Conservation (phyloP, 2,113 vertebrate species). For the Istiophorus platypterus region DNA sequence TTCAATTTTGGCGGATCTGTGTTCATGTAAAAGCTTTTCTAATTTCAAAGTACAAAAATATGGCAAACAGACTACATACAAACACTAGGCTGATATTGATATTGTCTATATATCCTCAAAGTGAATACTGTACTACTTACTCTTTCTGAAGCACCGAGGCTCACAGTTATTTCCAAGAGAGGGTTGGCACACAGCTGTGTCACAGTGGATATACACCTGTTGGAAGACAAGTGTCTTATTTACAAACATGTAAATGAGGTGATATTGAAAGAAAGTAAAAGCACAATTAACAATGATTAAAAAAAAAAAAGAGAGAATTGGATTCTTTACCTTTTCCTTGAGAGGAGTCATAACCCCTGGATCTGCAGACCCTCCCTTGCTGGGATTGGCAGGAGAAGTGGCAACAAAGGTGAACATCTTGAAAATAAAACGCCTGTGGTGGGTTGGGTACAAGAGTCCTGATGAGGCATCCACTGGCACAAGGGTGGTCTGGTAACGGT, state of each 20-base stretch:
- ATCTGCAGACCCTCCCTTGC: background rate
- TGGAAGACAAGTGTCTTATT: background rate
- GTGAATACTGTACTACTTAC: constrained; percentile 51
- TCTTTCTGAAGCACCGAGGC: constrained; percentile 64
- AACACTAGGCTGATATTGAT: background rate
- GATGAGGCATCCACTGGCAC: constrained; percentile 51
- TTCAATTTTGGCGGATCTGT: background rate
- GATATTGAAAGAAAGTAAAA: background rate
- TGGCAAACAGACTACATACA: background rate
- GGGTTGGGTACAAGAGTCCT: constrained; percentile 58
- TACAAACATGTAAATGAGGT: background rate
- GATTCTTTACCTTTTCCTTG: constrained; percentile 62
- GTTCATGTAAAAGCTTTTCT: too few relatives aligned
- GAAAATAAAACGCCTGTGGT: constrained; percentile 76
- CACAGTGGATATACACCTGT: constrained; percentile 74
- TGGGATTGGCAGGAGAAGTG: background rate
- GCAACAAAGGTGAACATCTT: constrained; percentile 82
- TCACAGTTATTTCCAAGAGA: constrained; percentile 56
- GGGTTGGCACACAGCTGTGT: constrained; percentile 60
- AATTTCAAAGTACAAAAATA: background rate
- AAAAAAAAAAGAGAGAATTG: rapidly evolving
- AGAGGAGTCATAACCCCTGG: constrained; percentile 8
- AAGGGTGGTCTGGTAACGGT: constrained; percentile 69
- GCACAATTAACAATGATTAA: rapidly evolving
- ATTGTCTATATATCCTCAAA: background rate